Base-by-base conservation (phyloP, 2,797 vertebrate species). In the Amazona finschi region DNA sequence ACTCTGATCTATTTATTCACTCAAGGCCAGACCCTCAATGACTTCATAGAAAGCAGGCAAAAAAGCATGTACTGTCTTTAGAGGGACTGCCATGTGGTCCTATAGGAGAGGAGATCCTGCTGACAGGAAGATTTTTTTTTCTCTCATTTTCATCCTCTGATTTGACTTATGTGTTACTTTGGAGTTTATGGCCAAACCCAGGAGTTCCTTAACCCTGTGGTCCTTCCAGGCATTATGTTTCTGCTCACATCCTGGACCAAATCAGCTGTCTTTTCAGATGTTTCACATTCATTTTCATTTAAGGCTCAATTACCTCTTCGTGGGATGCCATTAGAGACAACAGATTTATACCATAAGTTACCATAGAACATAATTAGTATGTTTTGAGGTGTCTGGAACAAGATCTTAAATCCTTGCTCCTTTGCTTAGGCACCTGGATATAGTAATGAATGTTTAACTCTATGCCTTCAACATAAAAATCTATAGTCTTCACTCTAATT, bases 241-340 rank as follows among this genome's bases (percentile, higher is more conserved):
- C 88, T 91, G 75, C 50, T 93, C 62, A 90, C 71, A 82, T 82
- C 67, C 85, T 94, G 77, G 85, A 81, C 69, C 83, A 79, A 50
- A 89, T 95, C 67, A 84, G 60, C 84, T 90, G 62, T 78, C 83
- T 94, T 76, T 86, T 93, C 64, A 66, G 71, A 75, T 66, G 36
- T 53, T 85, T 88, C 64, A 31, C 78, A 80, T 73, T 85, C 20
- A 64, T 93, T 91, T 89, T 93, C 47, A 57, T 84, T 75, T 80
- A 75, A 86, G 66, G 58, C 65, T 88, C 55, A 85, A 81, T 88
- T 87, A 91, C 62, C 27, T 67, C 53, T 92, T 95, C 76, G 82
- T 87, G 81, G 64, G 43, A 55, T 79, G 88, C 77, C 88, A 74
- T 44, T 10, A 41, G 19, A 88, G 88, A 85, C 86, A 94, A 52